phyloP scores from a whole-genome alignment of 2,797 vertebrate genomes.

The Monodelphis domestica region DNA sequence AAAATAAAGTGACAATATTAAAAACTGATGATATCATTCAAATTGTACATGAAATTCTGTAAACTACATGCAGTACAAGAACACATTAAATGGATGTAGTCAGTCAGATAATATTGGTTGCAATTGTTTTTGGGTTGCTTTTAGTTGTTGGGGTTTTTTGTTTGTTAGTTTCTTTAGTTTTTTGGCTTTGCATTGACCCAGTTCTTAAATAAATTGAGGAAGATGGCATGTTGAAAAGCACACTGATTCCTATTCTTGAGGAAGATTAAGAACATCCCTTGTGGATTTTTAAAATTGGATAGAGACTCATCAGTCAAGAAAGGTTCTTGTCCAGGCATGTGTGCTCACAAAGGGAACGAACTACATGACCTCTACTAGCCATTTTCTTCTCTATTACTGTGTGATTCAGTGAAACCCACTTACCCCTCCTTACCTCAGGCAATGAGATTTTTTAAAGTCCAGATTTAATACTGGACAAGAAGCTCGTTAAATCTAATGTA shows the following conservation, averaged over 20 bases:
- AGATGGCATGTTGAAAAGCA: neutral
- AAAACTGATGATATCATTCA: neutral
- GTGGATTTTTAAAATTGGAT: neutral
- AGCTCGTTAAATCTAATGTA: constrained; percentile 52
- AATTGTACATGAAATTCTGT: neutral
- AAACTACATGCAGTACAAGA: neutral
- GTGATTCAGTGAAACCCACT: neutral
- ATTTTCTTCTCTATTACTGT: neutral
- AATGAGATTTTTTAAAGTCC: constrained; percentile 43
- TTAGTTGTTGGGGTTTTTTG: no score
- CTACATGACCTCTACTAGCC: constrained; percentile 11
- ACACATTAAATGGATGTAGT: neutral
- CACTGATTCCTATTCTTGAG: neutral
- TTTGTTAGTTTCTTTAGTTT: no score
- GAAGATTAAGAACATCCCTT: neutral
- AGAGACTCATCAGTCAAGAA: neutral
- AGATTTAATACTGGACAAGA: constrained; percentile 48
- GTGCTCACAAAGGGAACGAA: neutral
- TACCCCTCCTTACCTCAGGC: neutral
- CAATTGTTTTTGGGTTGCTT: no score
- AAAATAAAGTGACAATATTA: neutral
- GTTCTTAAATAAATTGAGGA: neutral
- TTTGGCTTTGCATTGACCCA: neutral
- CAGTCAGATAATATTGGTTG: neutral
- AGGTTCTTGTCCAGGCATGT: neutral